Evolutionary conservation across 2,113 vertebrate genomes (phyloP).

Genomic region (Ciconia stormi): DNA sequence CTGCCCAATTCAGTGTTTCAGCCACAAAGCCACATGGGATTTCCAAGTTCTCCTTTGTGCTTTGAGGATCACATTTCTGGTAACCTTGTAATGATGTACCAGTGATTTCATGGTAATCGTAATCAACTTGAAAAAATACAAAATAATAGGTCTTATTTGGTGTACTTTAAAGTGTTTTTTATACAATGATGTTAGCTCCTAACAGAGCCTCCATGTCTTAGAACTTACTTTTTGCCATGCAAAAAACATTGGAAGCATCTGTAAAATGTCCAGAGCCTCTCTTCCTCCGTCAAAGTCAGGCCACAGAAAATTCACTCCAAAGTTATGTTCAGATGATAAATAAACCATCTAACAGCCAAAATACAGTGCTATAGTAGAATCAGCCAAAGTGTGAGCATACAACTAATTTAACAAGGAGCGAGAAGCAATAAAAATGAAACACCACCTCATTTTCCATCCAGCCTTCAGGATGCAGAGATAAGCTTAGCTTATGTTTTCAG

Average conservation of each 20-base stretch:
- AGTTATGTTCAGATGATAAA: not conserved
- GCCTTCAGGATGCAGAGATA: not conserved
- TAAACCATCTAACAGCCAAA: not conserved
- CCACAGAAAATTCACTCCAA: not conserved
- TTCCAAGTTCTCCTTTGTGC: not conserved
- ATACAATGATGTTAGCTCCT: not conserved
- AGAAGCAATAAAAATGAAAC: not conserved
- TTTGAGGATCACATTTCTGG: conserved; percentile 10
- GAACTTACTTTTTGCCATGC: not conserved
- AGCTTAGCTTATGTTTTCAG: not conserved
- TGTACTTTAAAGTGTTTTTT: not conserved
- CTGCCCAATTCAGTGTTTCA: not conserved
- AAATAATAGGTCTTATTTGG: not conserved
- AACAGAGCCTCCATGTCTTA: not conserved
- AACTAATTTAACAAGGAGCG: not conserved
- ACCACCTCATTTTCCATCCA: not conserved
- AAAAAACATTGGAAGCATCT: not conserved
- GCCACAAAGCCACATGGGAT: not conserved
- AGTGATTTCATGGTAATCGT: not conserved
- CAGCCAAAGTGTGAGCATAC: not conserved
- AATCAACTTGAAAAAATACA: not conserved
- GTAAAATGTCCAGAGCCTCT: not conserved
- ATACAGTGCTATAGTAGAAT: not conserved
- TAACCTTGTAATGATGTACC: not conserved
- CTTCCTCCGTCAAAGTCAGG: not conserved